These are phyloP conservation scores for Dione juno DNA, from an alignment of 2,888 invertebrate genomes.

Conservation along the genomic window DNA sequence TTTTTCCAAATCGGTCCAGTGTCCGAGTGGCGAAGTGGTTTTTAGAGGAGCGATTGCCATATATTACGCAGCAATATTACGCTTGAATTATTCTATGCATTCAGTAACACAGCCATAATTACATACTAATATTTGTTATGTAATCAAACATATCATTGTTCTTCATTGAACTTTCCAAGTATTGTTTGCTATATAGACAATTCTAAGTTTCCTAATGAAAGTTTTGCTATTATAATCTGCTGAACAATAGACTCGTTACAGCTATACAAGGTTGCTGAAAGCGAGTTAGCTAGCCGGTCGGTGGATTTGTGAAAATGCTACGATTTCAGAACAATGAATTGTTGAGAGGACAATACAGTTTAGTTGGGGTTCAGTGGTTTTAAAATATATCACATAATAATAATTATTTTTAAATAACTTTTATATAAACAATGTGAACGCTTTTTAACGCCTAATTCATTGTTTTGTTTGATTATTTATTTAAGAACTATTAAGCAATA, in stretches of 20 bases:
- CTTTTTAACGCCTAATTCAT: not conserved
- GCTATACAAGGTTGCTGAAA: conserved; percentile 28
- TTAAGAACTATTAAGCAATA: no score
- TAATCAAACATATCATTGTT: conserved; percentile 9
- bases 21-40: no score
- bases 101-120: not conserved
- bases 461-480: not conserved
- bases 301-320: conserved; percentile 32
- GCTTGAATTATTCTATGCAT: not conserved
- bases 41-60: no score
- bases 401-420: not conserved
- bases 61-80: no score
- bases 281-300: conserved; percentile 24
- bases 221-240: conserved; percentile 22
- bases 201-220: conserved; percentile 30
- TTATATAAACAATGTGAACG: not conserved
- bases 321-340: conserved; percentile 41
- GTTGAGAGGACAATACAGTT: conserved; percentile 37
- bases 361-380: conserved; percentile 13
- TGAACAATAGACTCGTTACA: conserved; percentile 31
- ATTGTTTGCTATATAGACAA: conserved; percentile 19
- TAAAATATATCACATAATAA: conserved; percentile 24
- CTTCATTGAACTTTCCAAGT: conserved; percentile 5
- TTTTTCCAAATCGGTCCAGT: no score
- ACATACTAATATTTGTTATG: not conserved